A percentile compares a stretch with the other conserved stretches of the same genome.
These are phyloP conservation scores for Lycaena phlaeas DNA, from an alignment of 2,888 invertebrate species.

Conservation along the genomic window DNA sequence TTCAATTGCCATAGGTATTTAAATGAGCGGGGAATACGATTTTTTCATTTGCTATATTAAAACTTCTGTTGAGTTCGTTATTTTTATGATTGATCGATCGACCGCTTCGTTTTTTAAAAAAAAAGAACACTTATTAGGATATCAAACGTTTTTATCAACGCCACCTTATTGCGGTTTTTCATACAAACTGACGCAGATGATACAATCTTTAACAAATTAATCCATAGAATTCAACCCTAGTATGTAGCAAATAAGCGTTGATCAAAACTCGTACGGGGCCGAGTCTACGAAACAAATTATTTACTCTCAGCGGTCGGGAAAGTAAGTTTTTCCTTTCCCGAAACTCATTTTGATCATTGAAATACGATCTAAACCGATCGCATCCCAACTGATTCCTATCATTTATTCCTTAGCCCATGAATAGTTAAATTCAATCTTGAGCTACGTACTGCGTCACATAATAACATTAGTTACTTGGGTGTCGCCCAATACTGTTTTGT, in stretches of 20 bases:
- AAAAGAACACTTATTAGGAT: too few relatives aligned
- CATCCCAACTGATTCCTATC: slow-evolving; percentile 44
- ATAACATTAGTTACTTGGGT: slow-evolving; percentile 42
- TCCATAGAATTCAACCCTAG: too few relatives aligned
- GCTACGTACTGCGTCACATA: slow-evolving; percentile 38
- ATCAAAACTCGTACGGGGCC: slow-evolving; percentile 1
- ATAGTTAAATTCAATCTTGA: slow-evolving; percentile 57
- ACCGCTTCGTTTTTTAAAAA: too few relatives aligned
- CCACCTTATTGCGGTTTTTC: too few relatives aligned
- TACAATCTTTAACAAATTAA: too few relatives aligned
- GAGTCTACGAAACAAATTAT: slow-evolving; percentile 10
- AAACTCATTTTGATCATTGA: slow-evolving; percentile 49
- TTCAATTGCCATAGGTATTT: too few relatives aligned
- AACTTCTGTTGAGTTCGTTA: too few relatives aligned
- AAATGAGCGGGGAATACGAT: too few relatives aligned
- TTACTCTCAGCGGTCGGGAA: slow-evolving; percentile 9
- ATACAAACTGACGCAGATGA: too few relatives aligned
- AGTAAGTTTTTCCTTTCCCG: slow-evolving; percentile 23
- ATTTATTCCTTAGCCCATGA: slow-evolving; percentile 61
- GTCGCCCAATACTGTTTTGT: slow-evolving; percentile 10
- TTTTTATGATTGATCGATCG: too few relatives aligned
- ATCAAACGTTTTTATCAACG: too few relatives aligned
- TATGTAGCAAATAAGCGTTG: slow-evolving; percentile 3
- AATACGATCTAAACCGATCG: slow-evolving; percentile 50
- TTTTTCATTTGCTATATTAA: too few relatives aligned